Evolutionary conservation across 2,888 invertebrate species (phyloP), one percentile per base, ranked within the genome.

Genomic region (Morpho achilles): DNA sequence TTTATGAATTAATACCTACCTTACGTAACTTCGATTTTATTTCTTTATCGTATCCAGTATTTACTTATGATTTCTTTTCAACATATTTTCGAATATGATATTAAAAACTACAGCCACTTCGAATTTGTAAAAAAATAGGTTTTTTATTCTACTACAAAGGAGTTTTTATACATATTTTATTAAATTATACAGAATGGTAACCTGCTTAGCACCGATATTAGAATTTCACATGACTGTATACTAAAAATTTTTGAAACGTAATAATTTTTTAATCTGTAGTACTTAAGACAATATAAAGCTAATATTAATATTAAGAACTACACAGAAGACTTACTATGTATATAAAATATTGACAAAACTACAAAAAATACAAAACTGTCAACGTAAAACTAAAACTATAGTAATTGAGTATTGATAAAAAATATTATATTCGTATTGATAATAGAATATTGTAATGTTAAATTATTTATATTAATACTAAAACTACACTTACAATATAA

Each of bases 131-230:
- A 32, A 32, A 32, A 32, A 32, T 43, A 9, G 8, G 42, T 43
- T 6, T 43, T 43, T 9, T 3, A 9, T 43, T 43, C 43, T 43
- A 9, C 5, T 43, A 43, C 4, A 43, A 43, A 3, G 43, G 43
- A 9, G 4, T 7, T 43, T 43, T 9, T 43, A 45, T 53, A 40
- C 32, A 42, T 43, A 48, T 48, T 47, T n/a, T 47, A 44, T 58
- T 49, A 49, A 58, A 50, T 41, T 32, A 50, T 54, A 54, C 46
- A 74, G 69, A 75, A 80, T 86, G 87, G 87, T 87, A 87, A 87
- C 86, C 74, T 75, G 75, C 72, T 69, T 80, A 87, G 86, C 85
- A 87, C 84, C 70, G 66, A 76, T 75, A 71, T 62, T 62, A 65
- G 63, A 73, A 70, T 72, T 73, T 76, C 49, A 75, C 23, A 40